Evolutionary conservation across 2,797 vertebrate genomes (phyloP).

Genomic region (Leucoraja ocellata): DNA sequence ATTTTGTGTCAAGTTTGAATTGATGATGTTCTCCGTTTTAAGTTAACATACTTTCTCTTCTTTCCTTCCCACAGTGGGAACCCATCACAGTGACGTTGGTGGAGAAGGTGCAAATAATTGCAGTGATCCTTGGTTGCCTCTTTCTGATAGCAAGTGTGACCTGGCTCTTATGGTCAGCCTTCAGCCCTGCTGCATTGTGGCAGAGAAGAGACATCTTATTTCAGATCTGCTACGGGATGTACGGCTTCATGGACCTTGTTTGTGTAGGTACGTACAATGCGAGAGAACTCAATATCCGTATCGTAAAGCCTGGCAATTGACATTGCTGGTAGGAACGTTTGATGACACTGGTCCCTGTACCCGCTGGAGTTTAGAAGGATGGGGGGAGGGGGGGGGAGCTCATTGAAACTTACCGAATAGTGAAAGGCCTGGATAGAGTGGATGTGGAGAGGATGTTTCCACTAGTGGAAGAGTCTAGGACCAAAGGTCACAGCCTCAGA

Average conservation of each 20-base stretch:
- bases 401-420: no score
- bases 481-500: no score
- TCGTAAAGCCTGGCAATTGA: no score
- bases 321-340: no score
- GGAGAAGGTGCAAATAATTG: slow-evolving; percentile 94
- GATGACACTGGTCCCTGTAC: no score
- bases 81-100: slow-evolving; percentile 88
- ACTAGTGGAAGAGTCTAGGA: background rate
- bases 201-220: slow-evolving; percentile 90
- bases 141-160: slow-evolving; percentile 89
- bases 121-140: slow-evolving; percentile 87
- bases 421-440: no score
- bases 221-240: slow-evolving; percentile 92
- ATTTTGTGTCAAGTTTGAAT: background rate
- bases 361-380: no score
- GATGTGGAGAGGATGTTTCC: no score
- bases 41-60: slow-evolving; percentile 38
- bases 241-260: slow-evolving; percentile 91
- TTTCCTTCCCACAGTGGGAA: slow-evolving; percentile 81
- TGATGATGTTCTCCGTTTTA: background rate
- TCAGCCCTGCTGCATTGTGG: slow-evolving; percentile 86
- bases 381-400: no score
- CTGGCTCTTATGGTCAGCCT: slow-evolving; percentile 91
- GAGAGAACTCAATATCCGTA: no score
- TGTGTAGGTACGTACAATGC: slow-evolving; percentile 75